A percentile compares a stretch with the other conserved stretches of the same genome.
These are phyloP conservation scores for Candoia aspera DNA, from an alignment of 2,113 vertebrate genomes.

Conservation along the genomic window DNA sequence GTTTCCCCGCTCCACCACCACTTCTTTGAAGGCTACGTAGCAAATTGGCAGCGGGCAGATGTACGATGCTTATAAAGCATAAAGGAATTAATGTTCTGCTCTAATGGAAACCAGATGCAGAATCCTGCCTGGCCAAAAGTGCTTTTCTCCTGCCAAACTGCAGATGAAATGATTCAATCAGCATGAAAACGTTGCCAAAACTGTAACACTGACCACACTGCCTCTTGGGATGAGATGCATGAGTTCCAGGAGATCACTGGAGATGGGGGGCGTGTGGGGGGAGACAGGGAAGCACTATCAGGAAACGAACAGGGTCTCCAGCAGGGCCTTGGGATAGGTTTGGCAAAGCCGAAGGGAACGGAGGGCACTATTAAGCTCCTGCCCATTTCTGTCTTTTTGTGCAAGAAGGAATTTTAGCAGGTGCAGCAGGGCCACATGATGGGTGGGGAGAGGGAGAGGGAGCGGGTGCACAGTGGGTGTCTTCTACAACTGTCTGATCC, in stretches of 20 bases:
- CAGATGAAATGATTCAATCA: conserved; percentile 49
- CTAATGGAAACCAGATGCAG: conserved; percentile 68
- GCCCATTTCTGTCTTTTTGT: background rate
- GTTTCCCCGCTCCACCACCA: conserved; percentile 34
- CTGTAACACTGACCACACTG: background rate
- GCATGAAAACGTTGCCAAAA: conserved; percentile 35
- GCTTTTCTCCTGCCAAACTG: conserved; percentile 44
- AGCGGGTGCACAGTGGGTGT: background rate
- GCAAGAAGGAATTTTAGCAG: background rate
- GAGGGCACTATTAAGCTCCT: background rate
- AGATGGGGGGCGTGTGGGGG: background rate
- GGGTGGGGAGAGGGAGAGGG: background rate
- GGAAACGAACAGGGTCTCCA: background rate
- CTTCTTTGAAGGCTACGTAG: conserved; percentile 37
- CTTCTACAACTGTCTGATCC: background rate
- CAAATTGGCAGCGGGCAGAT: background rate
- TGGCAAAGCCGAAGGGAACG: background rate
- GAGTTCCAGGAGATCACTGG: background rate
- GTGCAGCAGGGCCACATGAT: too few relatives aligned
- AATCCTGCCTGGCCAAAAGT: conserved; percentile 52
- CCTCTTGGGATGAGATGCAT: background rate
- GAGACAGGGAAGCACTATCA: background rate
- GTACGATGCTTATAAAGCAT: conserved; percentile 59
- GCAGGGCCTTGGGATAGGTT: background rate
- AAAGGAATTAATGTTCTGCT: conserved; percentile 56